These are phyloP conservation scores for Bubo bubo DNA, from an alignment of 2,113 vertebrate species.

Conservation along the genomic window DNA sequence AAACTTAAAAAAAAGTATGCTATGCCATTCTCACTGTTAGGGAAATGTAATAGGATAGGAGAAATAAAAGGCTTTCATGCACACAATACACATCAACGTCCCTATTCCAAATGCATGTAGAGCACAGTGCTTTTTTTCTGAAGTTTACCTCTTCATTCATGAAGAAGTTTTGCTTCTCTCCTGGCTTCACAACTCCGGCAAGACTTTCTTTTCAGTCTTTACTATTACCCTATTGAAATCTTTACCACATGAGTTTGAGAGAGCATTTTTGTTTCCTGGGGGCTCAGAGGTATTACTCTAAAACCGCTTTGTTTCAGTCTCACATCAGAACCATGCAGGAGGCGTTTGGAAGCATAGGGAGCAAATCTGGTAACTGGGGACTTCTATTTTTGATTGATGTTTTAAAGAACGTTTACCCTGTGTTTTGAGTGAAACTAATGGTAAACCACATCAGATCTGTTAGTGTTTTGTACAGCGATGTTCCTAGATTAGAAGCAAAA, in stretches of 20 bases:
- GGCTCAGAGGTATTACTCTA: not conserved
- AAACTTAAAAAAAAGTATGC: not conserved
- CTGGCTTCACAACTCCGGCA: not conserved
- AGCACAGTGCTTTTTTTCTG: not conserved
- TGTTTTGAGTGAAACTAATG: not conserved
- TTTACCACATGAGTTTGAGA: not conserved
- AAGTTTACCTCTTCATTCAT: not conserved
- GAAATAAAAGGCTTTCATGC: not conserved
- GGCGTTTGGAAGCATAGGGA: not conserved
- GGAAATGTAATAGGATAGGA: not conserved
- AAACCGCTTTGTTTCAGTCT: not conserved
- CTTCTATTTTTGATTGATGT: not conserved
- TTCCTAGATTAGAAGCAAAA: not conserved
- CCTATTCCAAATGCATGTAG: not conserved
- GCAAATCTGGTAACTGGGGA: not conserved
- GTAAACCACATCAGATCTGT: conserved; percentile 16
- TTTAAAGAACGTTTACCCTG: not conserved
- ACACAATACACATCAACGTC: not conserved
- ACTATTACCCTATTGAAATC: not conserved
- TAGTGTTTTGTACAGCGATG: not conserved
- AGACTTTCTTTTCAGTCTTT: not conserved
- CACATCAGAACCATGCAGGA: not conserved
- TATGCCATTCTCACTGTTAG: not conserved
- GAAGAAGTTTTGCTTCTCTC: not conserved
- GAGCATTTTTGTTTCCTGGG: not conserved